Base-by-base conservation (phyloP, 92 coral and sea anemone genomes). In the Umimayanthus chanpuru region DNA sequence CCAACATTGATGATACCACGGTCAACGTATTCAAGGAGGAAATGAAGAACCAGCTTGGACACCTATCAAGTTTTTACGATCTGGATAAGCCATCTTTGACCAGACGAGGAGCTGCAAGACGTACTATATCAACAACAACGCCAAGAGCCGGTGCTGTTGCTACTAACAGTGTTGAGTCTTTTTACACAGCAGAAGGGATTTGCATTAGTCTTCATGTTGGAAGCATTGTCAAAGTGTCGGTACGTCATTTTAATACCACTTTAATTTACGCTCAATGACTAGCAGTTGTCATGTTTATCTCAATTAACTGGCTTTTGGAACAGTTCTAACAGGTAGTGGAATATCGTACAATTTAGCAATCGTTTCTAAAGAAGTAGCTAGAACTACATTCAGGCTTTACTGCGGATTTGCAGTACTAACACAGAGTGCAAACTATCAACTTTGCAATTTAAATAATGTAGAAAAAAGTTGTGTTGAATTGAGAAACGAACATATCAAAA, bases 401-500 rank as follows among this genome's bases (percentile, higher is more conserved):
- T 50, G n/a, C n/a, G n/a, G 56, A 12, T 50, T 50, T 50, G 1
- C 56, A 50, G 56, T 50, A 50, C 56, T 12, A 44, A 90, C 89
- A 16, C 55, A 75, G 12, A 93, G 88, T 43, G 96, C 98, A 65
- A 94, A 94, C 9, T 91, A 90, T 28, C 29, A 66, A 9, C 43
- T 94, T 16, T 96, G 93, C 77, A 90, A 78, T 26, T 87, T 93
- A 44, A 44, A 44, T 44, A 44, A 44, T 44, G 49, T 44, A 44
- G 9, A 44, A 44, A 4, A 0, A 44, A 6, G 6, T 40, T 44
- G 6, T 10, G 8, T 7, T 44, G 49, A 44, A 44, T 44, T 44
- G 8, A 44, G 49, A 44, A 44, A 44, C 49, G 8, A 2, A 4
- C 49, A 44, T 7, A 6, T 10, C 1, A 44, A 10, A 44, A 10